phyloP scores from a whole-genome alignment of 2,888 invertebrate genomes.

The Spialia ferax region DNA sequence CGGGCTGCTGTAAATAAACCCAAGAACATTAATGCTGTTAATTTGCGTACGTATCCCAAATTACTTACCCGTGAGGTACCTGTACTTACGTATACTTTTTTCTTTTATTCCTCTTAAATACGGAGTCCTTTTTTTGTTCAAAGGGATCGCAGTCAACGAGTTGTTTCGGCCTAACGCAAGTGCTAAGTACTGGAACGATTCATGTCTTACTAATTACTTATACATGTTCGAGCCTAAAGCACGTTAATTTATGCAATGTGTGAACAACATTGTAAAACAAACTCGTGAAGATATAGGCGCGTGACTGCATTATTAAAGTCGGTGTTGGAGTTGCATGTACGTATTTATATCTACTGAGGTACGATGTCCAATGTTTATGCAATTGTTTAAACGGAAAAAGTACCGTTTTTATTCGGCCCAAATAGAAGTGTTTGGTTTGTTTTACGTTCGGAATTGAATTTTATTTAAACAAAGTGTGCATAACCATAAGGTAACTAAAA shows the following conservation, averaged over 20 bases:
- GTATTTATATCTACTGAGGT: not conserved
- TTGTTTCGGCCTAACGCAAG: slow-evolving; percentile 16
- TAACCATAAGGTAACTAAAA: not conserved
- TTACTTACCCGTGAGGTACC: too few species aligned
- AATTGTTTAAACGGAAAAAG: slow-evolving; percentile 56
- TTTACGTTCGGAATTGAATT: slow-evolving; percentile 21
- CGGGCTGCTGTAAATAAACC: not conserved
- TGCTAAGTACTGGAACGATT: slow-evolving; percentile 19
- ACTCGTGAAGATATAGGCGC: slow-evolving; percentile 64
- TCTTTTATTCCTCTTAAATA: not conserved
- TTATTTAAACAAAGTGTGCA: not conserved
- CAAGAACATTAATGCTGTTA: not conserved
- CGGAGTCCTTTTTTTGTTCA: not conserved
- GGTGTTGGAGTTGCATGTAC: slow-evolving; percentile 6
- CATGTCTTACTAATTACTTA: slow-evolving; percentile 61
- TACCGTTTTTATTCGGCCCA: slow-evolving; percentile 53
- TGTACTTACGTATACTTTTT: not conserved
- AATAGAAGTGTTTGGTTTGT: slow-evolving; percentile 19
- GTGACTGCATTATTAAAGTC: slow-evolving; percentile 72
- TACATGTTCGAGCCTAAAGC: slow-evolving; percentile 58
- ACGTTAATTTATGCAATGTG: slow-evolving; percentile 64
- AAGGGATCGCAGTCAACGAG: not conserved
- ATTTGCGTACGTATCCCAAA: too few species aligned
- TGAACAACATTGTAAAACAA: slow-evolving; percentile 72
- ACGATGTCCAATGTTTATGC: slow-evolving; percentile 50